phyloP scores from a whole-genome alignment of 2,797 vertebrate species.

The Cyprinella venusta region DNA sequence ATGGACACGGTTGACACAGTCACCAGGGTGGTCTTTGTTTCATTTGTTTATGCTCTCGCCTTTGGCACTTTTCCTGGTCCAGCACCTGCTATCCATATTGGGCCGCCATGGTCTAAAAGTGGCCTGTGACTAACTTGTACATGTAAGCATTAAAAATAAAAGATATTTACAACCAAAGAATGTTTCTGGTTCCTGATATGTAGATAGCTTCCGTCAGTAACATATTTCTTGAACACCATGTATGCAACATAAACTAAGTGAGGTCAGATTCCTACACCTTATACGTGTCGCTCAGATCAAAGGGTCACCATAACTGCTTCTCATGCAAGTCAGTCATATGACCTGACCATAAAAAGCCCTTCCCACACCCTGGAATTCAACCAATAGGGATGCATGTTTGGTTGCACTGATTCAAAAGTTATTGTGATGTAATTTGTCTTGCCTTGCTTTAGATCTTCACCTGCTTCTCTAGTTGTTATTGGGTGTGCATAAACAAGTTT shows the following conservation, averaged over 20 bases:
- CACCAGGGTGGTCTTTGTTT: conserved; percentile 49
- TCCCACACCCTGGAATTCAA: background rate
- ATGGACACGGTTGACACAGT: conserved; percentile 4
- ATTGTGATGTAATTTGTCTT: background rate
- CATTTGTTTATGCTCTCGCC: conserved; percentile 46
- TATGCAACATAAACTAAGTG: background rate
- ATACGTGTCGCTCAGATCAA: conserved; percentile 17
- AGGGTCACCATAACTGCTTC: conserved; percentile 30
- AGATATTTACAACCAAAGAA: conserved; percentile 25
- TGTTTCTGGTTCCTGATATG: conserved; percentile 1
- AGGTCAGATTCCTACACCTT: conserved; percentile 27
- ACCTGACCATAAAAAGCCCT: conserved; percentile 23
- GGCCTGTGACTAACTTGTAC: conserved; percentile 16
- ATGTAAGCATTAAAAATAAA: conserved; percentile 33
- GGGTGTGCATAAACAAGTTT: background rate
- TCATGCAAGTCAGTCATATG: conserved; percentile 15
- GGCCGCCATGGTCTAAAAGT: conserved; percentile 41
- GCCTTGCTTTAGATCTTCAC: background rate
- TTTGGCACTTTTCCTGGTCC: conserved; percentile 47
- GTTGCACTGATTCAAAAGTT: background rate
- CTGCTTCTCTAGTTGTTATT: background rate
- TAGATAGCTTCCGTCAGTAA: background rate
- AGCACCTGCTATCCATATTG: conserved; percentile 56
- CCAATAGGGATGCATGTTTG: background rate
- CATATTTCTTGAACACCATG: background rate